phyloP scores from a whole-genome alignment of 2,888 invertebrate species.

The Drepana falcataria region DNA sequence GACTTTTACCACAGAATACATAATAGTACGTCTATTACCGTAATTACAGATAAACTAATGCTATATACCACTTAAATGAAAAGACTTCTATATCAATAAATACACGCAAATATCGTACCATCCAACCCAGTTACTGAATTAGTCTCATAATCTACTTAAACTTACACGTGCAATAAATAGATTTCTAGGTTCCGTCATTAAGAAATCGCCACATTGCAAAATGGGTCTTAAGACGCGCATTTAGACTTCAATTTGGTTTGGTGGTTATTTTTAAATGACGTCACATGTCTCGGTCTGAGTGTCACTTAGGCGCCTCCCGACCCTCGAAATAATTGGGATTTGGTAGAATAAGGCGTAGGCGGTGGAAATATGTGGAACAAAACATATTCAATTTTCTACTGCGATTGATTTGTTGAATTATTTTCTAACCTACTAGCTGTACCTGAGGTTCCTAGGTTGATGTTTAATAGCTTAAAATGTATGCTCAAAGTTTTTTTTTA shows the following conservation, averaged over 20 bases:
- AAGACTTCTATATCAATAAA: not conserved
- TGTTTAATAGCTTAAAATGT: not conserved
- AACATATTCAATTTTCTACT: not conserved
- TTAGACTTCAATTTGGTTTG: not conserved
- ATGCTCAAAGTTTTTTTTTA: too few relatives aligned
- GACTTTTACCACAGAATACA: too few relatives aligned
- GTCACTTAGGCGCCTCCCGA: not conserved
- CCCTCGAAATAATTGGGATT: not conserved
- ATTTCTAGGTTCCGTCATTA: not conserved
- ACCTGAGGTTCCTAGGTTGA: not conserved
- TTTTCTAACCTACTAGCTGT: not conserved
- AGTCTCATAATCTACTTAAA: constrained; percentile 2
- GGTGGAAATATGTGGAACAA: not conserved
- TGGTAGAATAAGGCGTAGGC: not conserved
- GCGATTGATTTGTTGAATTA: not conserved
- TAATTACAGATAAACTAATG: too few relatives aligned
- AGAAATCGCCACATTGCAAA: not conserved
- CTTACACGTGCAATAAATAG: not conserved
- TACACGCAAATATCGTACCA: not conserved
- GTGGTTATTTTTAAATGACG: not conserved
- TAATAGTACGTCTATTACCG: too few relatives aligned
- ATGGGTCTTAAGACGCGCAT: not conserved
- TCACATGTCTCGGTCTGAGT: not conserved
- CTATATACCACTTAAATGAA: not conserved
- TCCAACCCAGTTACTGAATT: constrained; percentile 6